phyloP scores from a whole-genome alignment of 2,113 vertebrate genomes.

The Charadrius vociferus region DNA sequence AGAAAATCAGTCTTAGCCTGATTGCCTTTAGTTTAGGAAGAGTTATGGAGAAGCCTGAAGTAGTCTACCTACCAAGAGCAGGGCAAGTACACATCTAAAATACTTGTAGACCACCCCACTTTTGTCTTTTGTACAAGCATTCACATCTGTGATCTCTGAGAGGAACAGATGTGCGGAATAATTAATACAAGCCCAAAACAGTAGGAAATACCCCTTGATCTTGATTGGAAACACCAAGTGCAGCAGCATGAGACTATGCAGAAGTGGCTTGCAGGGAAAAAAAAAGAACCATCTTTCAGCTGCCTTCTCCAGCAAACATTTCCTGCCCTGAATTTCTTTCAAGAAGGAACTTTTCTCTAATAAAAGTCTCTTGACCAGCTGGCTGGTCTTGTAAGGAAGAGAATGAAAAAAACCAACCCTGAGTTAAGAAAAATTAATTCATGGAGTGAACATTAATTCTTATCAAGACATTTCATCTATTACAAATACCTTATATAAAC shows the following conservation, averaged over 20 bases:
- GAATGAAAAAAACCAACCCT: not conserved
- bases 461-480: not conserved
- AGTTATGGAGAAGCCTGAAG: not conserved
- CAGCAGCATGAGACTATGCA: not conserved
- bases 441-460: not conserved
- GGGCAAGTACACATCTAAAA: not conserved
- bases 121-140: not conserved
- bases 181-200: not conserved
- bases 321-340: not conserved
- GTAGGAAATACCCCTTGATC: not conserved
- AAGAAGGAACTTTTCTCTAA: not conserved
- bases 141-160: not conserved
- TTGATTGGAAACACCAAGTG: not conserved
- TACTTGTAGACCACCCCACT: not conserved
- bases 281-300: not conserved
- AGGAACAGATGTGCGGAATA: not conserved
- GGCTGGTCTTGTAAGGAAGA: not conserved
- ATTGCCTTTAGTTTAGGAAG: not conserved
- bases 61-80: not conserved
- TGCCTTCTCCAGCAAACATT: not conserved
- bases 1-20: not conserved
- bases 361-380: not conserved
- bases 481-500: not conserved
- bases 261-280: not conserved
- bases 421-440: not conserved